Percentiles rank a stretch among this genome's conserved stretches.
Evolutionary conservation across 2,888 invertebrate species (phyloP).

Genomic region (Drosophila peninsularis): DNA sequence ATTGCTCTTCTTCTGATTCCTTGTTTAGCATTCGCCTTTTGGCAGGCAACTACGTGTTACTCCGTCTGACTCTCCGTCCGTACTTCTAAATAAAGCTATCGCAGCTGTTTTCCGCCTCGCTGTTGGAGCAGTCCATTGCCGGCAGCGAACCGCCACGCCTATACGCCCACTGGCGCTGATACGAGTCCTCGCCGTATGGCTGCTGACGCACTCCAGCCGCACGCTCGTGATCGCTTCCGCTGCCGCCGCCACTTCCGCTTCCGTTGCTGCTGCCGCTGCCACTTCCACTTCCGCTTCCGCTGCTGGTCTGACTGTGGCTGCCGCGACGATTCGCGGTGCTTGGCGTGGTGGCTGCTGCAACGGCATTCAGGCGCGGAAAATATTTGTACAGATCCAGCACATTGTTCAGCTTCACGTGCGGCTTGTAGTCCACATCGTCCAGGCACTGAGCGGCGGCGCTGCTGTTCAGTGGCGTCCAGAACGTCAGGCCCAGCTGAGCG

Average conservation of each 20-base stretch:
- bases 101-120: constrained; percentile 84
- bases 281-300: constrained; percentile 10
- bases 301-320: constrained; percentile 43
- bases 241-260: constrained; percentile 27
- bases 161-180: constrained; percentile 55
- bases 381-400: constrained; percentile 81
- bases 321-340: constrained; percentile 46
- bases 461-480: constrained; percentile 89
- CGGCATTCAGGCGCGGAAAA: constrained; percentile 71
- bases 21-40: constrained; percentile 1
- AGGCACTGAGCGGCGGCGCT: constrained; percentile 66
- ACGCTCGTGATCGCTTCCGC: constrained; percentile 14
- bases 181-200: constrained; percentile 9
- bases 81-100: constrained; percentile 77
- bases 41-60: not conserved
- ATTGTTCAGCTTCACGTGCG: constrained; percentile 80
- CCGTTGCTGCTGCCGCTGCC: not conserved
- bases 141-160: constrained; percentile 80
- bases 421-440: constrained; percentile 75
- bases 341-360: not conserved
- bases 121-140: constrained; percentile 82
- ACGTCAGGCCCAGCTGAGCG: constrained; percentile 91
- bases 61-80: not conserved
- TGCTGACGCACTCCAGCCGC: constrained; percentile 7
- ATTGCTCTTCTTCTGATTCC: not conserved